These are phyloP conservation scores for rabbit (Oryctolagus cuniculus) DNA, from an alignment of 2,113 vertebrate genomes.

Conservation along the genomic window mOryCun1.1 NC_091440.1:121719501-121720000, in stretches of 20 bases:
- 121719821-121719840: conserved; percentile 21
- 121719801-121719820: conserved; percentile 36
- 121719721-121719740: conserved; percentile 51
- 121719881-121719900: background rate
- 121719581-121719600: background rate
- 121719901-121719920: background rate
- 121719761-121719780: conserved; percentile 15
- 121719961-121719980: background rate
- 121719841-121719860: conserved; percentile 32
- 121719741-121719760: conserved; percentile 26
- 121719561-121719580: background rate
- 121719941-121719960: conserved; percentile 13
- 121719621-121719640: background rate
- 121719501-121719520: background rate
- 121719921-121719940: background rate
- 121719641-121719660: conserved; percentile 33
- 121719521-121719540: background rate
- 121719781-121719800: background rate
- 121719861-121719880: background rate
- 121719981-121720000: background rate
- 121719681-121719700: background rate
- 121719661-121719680: conserved; percentile 23
- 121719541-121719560: background rate
- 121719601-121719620: background rate
- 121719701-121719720: background rate